A percentile compares a stretch with the other conserved stretches of the same genome.
Conservation (phyloP, 2,113 vertebrate species). For the Pontoporia blainvillei region DNA sequence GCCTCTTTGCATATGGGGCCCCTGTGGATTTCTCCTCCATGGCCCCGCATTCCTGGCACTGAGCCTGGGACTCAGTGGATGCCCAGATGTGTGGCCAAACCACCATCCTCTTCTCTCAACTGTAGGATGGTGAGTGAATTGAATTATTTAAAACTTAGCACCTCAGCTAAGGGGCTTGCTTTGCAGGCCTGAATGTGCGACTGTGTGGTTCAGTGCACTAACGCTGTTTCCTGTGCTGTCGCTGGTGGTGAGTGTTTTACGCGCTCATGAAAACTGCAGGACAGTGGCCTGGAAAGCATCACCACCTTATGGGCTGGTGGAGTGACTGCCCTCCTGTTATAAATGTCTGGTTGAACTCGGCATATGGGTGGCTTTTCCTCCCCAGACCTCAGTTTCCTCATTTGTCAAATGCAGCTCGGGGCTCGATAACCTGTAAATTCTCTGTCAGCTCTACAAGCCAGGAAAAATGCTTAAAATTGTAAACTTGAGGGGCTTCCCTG, state of each 20-base stretch:
- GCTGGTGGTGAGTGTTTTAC: not conserved
- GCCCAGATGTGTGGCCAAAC: not conserved
- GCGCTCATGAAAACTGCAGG: not conserved
- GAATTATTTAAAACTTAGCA: not conserved
- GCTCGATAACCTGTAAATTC: not conserved
- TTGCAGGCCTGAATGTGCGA: not conserved
- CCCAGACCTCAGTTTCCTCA: not conserved
- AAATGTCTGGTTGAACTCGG: not conserved
- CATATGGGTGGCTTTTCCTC: not conserved
- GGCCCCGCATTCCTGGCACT: not conserved
- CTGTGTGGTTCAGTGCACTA: rapidly evolving
- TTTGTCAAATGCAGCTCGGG: not conserved
- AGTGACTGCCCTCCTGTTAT: not conserved
- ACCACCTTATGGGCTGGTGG: not conserved
- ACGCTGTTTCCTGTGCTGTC: not conserved
- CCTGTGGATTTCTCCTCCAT: not conserved
- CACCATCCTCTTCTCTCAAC: not conserved
- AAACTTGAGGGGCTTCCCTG: not conserved
- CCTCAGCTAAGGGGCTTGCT: not conserved
- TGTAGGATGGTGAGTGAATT: not conserved
- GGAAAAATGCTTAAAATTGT: not conserved
- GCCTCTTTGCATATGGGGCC: not conserved
- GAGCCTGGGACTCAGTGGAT: not conserved
- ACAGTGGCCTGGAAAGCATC: not conserved
- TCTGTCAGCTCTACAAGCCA: not conserved